These are phyloP conservation scores for Anser brachyrhynchus DNA, from an alignment of 2,113 vertebrate genomes.

Conservation along the genomic window DNA sequence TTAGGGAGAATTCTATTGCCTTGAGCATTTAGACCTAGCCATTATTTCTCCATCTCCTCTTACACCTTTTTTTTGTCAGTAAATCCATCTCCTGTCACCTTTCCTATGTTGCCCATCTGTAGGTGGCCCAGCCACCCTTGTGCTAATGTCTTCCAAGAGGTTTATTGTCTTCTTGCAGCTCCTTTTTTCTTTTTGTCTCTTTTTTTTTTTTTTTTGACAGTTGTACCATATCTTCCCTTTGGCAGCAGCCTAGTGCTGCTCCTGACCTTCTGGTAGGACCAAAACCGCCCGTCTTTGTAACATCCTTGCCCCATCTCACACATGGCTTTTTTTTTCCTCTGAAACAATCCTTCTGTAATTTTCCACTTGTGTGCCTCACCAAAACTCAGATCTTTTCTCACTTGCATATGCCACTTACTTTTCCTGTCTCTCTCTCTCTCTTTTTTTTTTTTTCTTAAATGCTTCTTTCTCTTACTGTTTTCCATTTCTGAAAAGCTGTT, in stretches of 20 bases:
- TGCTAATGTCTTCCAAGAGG: neutral
- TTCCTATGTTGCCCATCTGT: neutral
- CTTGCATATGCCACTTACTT: neutral
- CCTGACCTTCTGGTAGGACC: neutral
- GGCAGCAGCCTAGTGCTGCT: neutral
- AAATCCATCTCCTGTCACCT: neutral
- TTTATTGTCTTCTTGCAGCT: neutral
- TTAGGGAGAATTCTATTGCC: neutral
- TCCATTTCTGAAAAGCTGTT: neutral
- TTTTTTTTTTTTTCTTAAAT: neutral
- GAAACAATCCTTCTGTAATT: neutral
- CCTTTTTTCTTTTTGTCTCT: neutral
- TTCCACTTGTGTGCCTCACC: neutral
- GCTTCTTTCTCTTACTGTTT: neutral
- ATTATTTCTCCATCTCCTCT: neutral
- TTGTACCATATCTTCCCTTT: neutral
- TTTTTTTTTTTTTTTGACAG: neutral
- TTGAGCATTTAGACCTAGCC: neutral
- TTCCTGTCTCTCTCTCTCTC: neutral
- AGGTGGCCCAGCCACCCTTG: neutral
- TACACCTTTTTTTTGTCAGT: neutral
- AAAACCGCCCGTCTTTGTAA: accelerated
- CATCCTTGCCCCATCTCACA: neutral
- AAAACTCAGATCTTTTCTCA: neutral
- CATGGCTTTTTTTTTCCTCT: neutral